Percentiles rank a stretch among this genome's conserved stretches.
These are phyloP conservation scores for Solen grandis DNA, from an alignment of 1,140 invertebrate genomes.

Conservation along the genomic window DNA sequence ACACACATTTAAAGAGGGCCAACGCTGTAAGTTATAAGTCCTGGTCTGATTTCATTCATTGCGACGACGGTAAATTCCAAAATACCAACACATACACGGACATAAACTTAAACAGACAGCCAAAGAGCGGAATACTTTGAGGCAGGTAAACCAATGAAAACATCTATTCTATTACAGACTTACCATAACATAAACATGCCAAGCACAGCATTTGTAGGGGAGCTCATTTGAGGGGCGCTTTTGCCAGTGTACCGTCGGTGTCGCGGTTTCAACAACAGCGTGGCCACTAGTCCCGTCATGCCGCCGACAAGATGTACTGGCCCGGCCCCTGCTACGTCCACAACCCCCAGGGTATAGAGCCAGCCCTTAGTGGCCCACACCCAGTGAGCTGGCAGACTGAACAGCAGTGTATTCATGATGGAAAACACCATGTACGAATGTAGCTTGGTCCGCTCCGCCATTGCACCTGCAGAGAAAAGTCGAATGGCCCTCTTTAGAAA, in stretches of 20 bases:
- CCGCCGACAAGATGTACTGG: slow-evolving; percentile 94
- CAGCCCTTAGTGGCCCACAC: slow-evolving; percentile 80
- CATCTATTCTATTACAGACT: slow-evolving; percentile 39
- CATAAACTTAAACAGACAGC: no score
- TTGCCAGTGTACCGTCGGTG: slow-evolving; percentile 89
- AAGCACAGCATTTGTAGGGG: slow-evolving; percentile 94
- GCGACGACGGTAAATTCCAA: no score
- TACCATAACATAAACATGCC: slow-evolving; percentile 95
- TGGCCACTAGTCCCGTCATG: slow-evolving; percentile 90
- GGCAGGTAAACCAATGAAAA: no score
- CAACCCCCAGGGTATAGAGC: slow-evolving; percentile 67
- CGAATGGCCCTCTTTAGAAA: no score
- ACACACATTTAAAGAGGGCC: no score
- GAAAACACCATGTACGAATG: slow-evolving; percentile 84
- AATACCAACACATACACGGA: no score
- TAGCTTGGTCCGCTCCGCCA: slow-evolving; percentile 84
- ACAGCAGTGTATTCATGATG: slow-evolving; percentile 86
- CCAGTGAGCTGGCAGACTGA: slow-evolving; percentile 95
- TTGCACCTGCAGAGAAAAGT: slow-evolving; percentile 83
- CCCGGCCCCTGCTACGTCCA: slow-evolving; percentile 89
- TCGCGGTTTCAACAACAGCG: slow-evolving; percentile 93
- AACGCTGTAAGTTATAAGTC: no score
- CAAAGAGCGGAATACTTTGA: no score
- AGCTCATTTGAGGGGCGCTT: slow-evolving; percentile 88
- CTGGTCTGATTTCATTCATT: no score